Evolutionary conservation across 2,888 invertebrate species (phyloP), one percentile per base, ranked within the genome.

Genomic region (Melanostoma mellinum): DNA sequence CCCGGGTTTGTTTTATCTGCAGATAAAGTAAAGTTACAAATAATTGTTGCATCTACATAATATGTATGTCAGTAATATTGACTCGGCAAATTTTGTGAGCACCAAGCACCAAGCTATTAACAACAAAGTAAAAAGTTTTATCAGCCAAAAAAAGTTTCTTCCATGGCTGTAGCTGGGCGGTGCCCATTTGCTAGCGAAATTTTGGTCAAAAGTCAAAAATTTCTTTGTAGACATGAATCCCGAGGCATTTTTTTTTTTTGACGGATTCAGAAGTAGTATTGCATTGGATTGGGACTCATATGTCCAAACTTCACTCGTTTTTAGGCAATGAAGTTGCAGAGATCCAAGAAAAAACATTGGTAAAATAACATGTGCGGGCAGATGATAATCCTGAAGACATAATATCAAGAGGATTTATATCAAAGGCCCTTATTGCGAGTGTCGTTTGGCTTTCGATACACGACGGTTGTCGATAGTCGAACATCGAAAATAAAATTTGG

Each of bases 241-340:
- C 0, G 6, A 55, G 4, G n/a, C 6, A 4, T 55, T 44, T 33
- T 68, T 80, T n/a, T n/a, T n/a, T 20, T 86, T 76, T n/a, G 78
- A 69, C 63, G 9, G 85, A 86, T 48, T 86, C 79, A 3, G 52
- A 72, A 61, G 56, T 86, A 6, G 63, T 71, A 4, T 38, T 85
- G 3, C 68, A 72, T 36, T 86, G 84, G 85, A 55, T 86, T 8
- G 48, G 6, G 1, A 30, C 20, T 2, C 77, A 84, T 3, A 76
- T 77, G 1, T 76, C 69, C 0, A 40, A 42, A 3, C 38, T 85
- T 0, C 68, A 68, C 8, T 74, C 68, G 9, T 81, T 85, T 48
- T 85, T 84, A 5, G 76, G 74, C 6, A 85, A 86, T 53, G 48
- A 84, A 30, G 73, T 84, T 4, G 63, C 76, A 9, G 76, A 77